Evolutionary conservation across 1,140 invertebrate species (phyloP).

Genomic region (Tigriopus japonicus): DNA sequence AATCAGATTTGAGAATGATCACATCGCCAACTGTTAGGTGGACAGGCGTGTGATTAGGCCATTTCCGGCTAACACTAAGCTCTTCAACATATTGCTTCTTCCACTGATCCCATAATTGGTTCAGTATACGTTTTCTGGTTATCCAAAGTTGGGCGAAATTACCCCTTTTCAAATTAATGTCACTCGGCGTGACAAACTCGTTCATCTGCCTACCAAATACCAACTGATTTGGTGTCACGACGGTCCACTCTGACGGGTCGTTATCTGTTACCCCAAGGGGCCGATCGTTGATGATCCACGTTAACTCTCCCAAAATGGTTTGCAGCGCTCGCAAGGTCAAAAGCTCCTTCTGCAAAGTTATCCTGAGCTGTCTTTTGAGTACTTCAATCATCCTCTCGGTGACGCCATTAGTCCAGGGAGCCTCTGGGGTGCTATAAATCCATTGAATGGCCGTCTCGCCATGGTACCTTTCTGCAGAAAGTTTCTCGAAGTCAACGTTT

Average conservation of each 20-base stretch:
- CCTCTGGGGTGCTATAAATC: not conserved
- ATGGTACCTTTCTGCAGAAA: not conserved
- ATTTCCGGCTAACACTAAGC: too few relatives aligned
- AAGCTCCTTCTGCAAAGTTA: not conserved
- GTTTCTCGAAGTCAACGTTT: not conserved
- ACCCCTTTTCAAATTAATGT: too few relatives aligned
- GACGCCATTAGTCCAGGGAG: too few relatives aligned
- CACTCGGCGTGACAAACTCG: not conserved
- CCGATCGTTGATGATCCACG: not conserved
- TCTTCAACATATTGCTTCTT: too few relatives aligned
- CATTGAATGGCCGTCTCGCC: not conserved
- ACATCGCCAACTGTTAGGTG: too few relatives aligned
- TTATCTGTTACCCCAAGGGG: not conserved
- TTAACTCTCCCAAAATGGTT: not conserved
- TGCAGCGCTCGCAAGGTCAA: not conserved
- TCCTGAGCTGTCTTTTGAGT: not conserved
- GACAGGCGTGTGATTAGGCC: too few relatives aligned
- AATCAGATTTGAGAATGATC: too few relatives aligned
- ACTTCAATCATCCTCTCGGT: too few relatives aligned
- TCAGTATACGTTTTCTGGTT: too few relatives aligned
- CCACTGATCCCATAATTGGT: too few relatives aligned
- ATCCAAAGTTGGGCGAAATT: too few relatives aligned
- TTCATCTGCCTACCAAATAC: not conserved
- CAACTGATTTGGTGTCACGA: not conserved
- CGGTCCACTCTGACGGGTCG: not conserved